Conservation (phyloP, 2,888 invertebrate genomes). For the Amphipoea lucens region DNA sequence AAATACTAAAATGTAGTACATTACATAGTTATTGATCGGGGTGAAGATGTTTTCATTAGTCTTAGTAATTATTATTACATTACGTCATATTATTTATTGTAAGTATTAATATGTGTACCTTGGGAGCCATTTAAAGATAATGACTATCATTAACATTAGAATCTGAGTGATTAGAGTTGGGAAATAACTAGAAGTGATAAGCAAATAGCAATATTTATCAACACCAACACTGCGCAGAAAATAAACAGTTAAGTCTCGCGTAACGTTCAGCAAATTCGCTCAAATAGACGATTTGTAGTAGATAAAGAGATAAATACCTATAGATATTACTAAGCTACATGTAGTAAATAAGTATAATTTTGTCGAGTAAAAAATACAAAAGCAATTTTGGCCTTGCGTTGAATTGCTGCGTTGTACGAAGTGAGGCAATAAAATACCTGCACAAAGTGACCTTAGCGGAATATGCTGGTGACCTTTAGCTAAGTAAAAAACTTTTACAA, state of each 20-base stretch:
- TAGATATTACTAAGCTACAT: slow-evolving; percentile 62
- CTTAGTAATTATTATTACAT: slow-evolving; percentile 1
- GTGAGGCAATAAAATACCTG: slow-evolving; percentile 87
- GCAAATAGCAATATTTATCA: slow-evolving; percentile 57
- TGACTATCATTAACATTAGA: slow-evolving; percentile 48
- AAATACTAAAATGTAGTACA: slow-evolving; percentile 36
- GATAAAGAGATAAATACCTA: slow-evolving; percentile 56
- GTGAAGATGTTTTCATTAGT: slow-evolving; percentile 27
- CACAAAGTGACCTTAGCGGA: slow-evolving; percentile 86
- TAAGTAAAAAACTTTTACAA: slow-evolving; percentile 82
- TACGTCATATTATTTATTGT: slow-evolving; percentile 39
- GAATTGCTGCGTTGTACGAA: slow-evolving; percentile 82
- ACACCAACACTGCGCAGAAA: slow-evolving; percentile 37
- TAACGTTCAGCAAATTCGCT: slow-evolving; percentile 38
- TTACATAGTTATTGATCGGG: slow-evolving; percentile 15
- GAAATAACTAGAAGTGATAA: slow-evolving; percentile 56
- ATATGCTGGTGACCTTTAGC: slow-evolving; percentile 84
- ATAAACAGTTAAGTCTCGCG: slow-evolving; percentile 39
- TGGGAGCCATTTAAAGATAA: slow-evolving; percentile 51
- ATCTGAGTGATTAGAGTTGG: slow-evolving; percentile 57
- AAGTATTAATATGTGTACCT: slow-evolving; percentile 32
- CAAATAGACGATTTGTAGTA: slow-evolving; percentile 49
- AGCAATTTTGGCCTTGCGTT: slow-evolving; percentile 86
- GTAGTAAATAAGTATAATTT: slow-evolving; percentile 75
- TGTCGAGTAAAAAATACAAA: slow-evolving; percentile 78